These are phyloP conservation scores for Argentina silus DNA, from an alignment of 2,797 vertebrate genomes.

Conservation along the genomic window DNA sequence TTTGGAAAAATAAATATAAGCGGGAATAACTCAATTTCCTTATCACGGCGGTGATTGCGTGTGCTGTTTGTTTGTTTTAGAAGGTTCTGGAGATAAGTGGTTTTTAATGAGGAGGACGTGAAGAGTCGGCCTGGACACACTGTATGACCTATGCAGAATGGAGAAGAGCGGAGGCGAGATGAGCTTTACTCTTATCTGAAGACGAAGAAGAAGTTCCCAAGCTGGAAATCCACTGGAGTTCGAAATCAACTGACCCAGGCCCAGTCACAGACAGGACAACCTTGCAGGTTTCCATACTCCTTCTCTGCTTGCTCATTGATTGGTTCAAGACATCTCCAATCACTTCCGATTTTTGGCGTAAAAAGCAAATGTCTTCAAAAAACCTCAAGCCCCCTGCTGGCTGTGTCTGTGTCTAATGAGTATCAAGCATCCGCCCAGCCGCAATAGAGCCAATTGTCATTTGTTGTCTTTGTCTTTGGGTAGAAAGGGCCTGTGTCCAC, in stretches of 20 bases:
- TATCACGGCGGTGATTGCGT: conserved; percentile 29
- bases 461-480: conserved; percentile 46
- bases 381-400: neutral
- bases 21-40: conserved; percentile 44
- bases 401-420: conserved; percentile 17
- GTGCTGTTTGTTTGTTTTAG: conserved; percentile 42
- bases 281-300: too few relatives aligned
- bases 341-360: neutral
- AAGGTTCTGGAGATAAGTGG: conserved; percentile 29
- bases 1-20: conserved; percentile 61
- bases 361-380: neutral
- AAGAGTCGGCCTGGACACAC: neutral
- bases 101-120: conserved; percentile 37
- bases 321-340: neutral
- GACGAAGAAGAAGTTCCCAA: too few relatives aligned
- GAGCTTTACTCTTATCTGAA: too few relatives aligned
- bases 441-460: conserved; percentile 49
- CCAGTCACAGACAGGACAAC: too few relatives aligned
- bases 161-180: neutral
- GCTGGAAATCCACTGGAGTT: too few relatives aligned
- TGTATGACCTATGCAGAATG: neutral
- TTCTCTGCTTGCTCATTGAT: too few relatives aligned
- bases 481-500: conserved; percentile 53
- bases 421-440: conserved; percentile 40
- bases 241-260: too few relatives aligned